phyloP scores from a whole-genome alignment of 2,113 vertebrate genomes.

The Scophthalmus maximus region DNA sequence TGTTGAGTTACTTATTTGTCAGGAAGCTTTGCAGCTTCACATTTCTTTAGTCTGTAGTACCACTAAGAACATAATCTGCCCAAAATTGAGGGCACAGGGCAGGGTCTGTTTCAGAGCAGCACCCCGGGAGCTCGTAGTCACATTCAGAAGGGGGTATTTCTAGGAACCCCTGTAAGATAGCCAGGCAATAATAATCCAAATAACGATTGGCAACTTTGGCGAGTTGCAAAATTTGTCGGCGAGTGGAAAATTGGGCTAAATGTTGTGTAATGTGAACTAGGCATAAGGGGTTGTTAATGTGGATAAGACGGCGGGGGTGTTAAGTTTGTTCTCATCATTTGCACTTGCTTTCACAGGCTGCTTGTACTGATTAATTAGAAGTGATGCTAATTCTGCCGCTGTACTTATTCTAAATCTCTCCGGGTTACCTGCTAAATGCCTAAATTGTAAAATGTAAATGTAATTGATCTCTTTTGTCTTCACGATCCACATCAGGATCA shows the following conservation, averaged over 20 bases:
- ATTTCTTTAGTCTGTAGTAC: conserved; percentile 20
- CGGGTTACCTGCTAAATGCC: conserved; percentile 50
- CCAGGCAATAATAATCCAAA: too few species aligned
- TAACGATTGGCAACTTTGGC: too few species aligned
- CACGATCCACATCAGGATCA: conserved; percentile 49
- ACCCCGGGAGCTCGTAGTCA: conserved; percentile 22
- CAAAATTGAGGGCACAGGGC: conserved; percentile 19
- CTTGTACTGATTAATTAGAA: conserved; percentile 32
- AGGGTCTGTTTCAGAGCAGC: conserved; percentile 20
- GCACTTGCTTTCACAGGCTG: conserved; percentile 15
- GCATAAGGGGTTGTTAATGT: neutral
- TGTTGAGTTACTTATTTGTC: neutral
- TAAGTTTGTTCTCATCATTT: conserved; percentile 12
- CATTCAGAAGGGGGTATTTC: conserved; percentile 18
- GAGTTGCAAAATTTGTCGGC: too few species aligned
- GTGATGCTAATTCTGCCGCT: conserved; percentile 37
- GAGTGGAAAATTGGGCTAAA: too few species aligned
- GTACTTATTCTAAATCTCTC: conserved; percentile 46
- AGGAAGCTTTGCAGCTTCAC: conserved; percentile 3
- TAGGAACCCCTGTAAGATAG: too few species aligned
- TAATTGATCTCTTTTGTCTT: conserved; percentile 62
- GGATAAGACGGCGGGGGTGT: neutral
- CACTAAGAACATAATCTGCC: conserved; percentile 4
- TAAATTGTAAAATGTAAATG: conserved; percentile 70
- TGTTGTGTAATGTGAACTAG: too few species aligned